phyloP scores from a whole-genome alignment of 2,797 vertebrate species.

The Linurgus olivaceus region DNA sequence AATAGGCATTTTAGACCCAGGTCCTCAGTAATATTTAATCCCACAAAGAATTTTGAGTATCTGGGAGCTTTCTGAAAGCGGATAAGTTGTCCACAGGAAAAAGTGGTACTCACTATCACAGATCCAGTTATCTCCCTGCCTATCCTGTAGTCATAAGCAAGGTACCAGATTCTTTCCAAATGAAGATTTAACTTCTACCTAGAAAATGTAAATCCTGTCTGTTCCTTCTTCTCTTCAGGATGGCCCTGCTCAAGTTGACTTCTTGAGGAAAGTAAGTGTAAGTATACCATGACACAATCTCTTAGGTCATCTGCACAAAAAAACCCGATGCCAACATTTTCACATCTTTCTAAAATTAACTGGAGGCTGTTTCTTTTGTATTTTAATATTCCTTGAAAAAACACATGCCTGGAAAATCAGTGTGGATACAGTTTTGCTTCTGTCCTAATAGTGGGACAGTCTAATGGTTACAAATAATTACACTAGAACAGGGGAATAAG shows the following conservation, averaged over 20 bases:
- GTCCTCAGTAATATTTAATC: not conserved
- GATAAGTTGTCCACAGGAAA: not conserved
- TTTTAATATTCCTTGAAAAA: not conserved
- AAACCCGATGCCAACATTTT: not conserved
- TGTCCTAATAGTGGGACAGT: not conserved
- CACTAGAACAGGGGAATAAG: not conserved
- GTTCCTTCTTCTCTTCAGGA: not conserved
- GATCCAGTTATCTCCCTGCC: not conserved
- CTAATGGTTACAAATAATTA: not conserved
- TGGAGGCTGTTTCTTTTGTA: not conserved
- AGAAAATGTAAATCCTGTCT: not conserved
- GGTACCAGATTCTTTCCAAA: not conserved
- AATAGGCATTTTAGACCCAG: not conserved
- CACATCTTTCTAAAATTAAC: not conserved
- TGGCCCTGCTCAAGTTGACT: not conserved
- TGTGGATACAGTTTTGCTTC: not conserved
- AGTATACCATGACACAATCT: not conserved
- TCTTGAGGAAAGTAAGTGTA: not conserved
- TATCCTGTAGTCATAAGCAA: not conserved
- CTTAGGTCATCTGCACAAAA: not conserved
- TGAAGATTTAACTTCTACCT: not conserved
- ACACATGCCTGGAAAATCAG: not conserved
- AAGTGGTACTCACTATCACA: not conserved
- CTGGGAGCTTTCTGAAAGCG: not conserved
- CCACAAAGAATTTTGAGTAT: not conserved